Conservation (phyloP, 2,888 invertebrate species). For the Girardia tigrina region DNA sequence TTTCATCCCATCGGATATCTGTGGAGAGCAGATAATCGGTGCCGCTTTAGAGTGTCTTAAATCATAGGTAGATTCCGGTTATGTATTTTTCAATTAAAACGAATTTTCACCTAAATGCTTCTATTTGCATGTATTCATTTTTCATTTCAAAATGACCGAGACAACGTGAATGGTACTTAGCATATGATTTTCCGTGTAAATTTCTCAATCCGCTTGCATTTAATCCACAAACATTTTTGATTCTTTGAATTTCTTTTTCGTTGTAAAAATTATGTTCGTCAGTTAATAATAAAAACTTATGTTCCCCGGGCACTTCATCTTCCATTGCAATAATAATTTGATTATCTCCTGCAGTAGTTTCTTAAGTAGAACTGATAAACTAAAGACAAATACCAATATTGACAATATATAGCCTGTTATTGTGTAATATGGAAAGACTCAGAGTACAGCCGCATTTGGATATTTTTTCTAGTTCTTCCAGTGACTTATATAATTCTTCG, state of each 20-base stretch:
- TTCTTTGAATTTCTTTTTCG: neutral
- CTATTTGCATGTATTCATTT: neutral
- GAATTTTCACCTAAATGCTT: neutral
- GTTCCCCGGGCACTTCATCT: neutral
- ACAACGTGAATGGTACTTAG: neutral
- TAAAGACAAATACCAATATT: neutral
- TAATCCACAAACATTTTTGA: slow-evolving; percentile 3
- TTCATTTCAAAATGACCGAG: neutral
- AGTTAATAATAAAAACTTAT: slow-evolving; percentile 7
- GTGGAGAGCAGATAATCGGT: neutral
- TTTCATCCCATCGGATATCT: neutral
- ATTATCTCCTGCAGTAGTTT: slow-evolving; percentile 11
- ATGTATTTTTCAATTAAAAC: neutral
- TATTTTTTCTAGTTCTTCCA: slow-evolving; percentile 1
- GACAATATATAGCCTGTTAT: neutral
- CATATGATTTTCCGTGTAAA: neutral
- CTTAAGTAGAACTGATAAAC: neutral
- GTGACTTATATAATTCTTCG: neutral
- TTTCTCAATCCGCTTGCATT: slow-evolving; percentile 4
- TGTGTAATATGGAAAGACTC: neutral
- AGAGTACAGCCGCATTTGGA: slow-evolving; percentile 8
- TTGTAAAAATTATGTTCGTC: slow-evolving; percentile 23
- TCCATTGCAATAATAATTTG: neutral
- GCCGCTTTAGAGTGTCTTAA: neutral
- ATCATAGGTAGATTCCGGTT: neutral